phyloP scores from a whole-genome alignment of 2,888 invertebrate genomes.

The Acleris literana region DNA sequence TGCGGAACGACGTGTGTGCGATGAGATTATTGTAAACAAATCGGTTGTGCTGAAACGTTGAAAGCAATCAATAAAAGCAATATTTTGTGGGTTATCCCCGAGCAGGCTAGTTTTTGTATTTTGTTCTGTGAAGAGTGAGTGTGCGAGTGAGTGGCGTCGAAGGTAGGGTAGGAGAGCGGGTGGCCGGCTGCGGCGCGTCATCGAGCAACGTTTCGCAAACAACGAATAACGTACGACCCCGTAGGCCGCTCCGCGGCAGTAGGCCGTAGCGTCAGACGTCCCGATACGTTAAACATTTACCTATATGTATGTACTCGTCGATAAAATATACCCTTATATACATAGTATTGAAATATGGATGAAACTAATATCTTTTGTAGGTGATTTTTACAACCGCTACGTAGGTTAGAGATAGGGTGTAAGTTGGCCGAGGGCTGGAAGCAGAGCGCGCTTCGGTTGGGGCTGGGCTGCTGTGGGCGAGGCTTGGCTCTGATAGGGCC shows the following conservation, averaged over 20 bases:
- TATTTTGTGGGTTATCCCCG: slow-evolving; percentile 32
- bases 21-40: slow-evolving; percentile 30
- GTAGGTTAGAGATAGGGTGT: slow-evolving; percentile 79
- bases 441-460: slow-evolving; percentile 46
- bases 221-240: slow-evolving; percentile 82
- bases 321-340: slow-evolving; percentile 82
- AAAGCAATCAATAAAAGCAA: slow-evolving; percentile 30
- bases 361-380: slow-evolving; percentile 85
- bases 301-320: slow-evolving; percentile 73
- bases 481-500: background rate
- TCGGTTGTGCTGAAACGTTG: slow-evolving; percentile 33
- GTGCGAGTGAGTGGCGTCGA: slow-evolving; percentile 42
- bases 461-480: slow-evolving; percentile 24
- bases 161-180: slow-evolving; percentile 41
- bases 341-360: slow-evolving; percentile 81
- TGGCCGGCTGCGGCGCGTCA: slow-evolving; percentile 59
- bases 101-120: slow-evolving; percentile 26
- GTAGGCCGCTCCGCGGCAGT: slow-evolving; percentile 70
- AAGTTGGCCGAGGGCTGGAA: slow-evolving; percentile 72
- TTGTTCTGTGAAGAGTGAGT: slow-evolving; percentile 30
- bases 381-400: slow-evolving; percentile 84
- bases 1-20: slow-evolving; percentile 15
- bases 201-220: slow-evolving; percentile 83
- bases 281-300: slow-evolving; percentile 69
- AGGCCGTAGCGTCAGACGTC: slow-evolving; percentile 76